A percentile compares a stretch with the other conserved stretches of the same genome.
These are phyloP conservation scores for Gambusia holbrooki DNA, from an alignment of 2,113 vertebrate genomes.

Conservation along the genomic window DNA sequence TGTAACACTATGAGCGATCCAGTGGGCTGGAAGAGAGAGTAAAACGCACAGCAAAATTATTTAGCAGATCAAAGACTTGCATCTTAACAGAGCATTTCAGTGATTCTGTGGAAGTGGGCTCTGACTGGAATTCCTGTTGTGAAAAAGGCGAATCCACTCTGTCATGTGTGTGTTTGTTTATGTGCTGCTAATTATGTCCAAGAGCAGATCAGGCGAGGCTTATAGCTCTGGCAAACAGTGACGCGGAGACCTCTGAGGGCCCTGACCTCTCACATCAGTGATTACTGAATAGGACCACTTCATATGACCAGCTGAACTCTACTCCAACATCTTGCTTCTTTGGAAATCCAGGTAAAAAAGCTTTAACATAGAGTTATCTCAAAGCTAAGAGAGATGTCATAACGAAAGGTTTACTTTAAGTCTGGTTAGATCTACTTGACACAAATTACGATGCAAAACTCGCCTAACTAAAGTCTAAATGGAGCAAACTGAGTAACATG, in stretches of 20 bases:
- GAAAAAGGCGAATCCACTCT: slow-evolving; percentile 33
- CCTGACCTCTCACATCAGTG: slow-evolving; percentile 53
- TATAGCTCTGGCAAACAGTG: slow-evolving; percentile 57
- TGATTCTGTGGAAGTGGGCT: slow-evolving; percentile 43
- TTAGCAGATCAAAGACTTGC: slow-evolving; percentile 50
- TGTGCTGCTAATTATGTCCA: slow-evolving; percentile 68
- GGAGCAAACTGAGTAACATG: not conserved
- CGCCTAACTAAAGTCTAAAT: not conserved
- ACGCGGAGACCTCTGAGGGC: slow-evolving; percentile 48
- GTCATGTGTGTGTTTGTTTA: slow-evolving; percentile 66
- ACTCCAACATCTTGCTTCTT: slow-evolving; percentile 18
- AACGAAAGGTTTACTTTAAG: not conserved
- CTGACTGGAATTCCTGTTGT: slow-evolving; percentile 63
- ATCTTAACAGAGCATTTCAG: slow-evolving; percentile 40
- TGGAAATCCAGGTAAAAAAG: not conserved
- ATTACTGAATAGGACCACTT: slow-evolving; percentile 19
- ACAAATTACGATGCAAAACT: not conserved
- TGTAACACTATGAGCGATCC: not conserved
- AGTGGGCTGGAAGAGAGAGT: slow-evolving; percentile 19
- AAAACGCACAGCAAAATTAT: slow-evolving; percentile 23
- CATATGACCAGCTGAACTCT: slow-evolving; percentile 25
- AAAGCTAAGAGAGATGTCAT: not conserved
- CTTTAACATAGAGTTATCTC: not conserved
- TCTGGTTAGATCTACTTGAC: not conserved
- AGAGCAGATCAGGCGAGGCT: slow-evolving; percentile 50